Evolutionary conservation across 2,888 invertebrate species (phyloP), one percentile per base, ranked within the genome.

Genomic region (Trichacis sp.): DNA sequence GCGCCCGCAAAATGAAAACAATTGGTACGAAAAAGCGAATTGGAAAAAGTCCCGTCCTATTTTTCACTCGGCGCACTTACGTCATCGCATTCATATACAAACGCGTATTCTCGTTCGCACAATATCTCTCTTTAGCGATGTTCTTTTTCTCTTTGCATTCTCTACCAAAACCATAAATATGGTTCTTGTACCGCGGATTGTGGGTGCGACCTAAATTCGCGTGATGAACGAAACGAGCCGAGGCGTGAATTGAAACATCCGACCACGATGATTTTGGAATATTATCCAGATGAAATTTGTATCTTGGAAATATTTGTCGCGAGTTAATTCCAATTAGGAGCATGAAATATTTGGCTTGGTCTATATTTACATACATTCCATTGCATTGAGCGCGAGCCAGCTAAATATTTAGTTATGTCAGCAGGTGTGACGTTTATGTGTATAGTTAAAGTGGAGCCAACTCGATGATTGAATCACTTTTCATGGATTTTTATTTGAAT

Each of bases 51-150:
- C 54, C 42, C 53, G 49, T 47, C 24, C 24, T 49, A 43, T 53
- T 55, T 61, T 55, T 55, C 38, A 30, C 55, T 40, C 12, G 36
- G 45, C 38, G 12, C 20, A 30, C 54, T 60, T 60, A 54, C 60
- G 60, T 60, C 60, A 60, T 60, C 60, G 14, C 49, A 46, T 42
- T 45, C 20, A 51, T 20, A 24, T 18, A 51, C 24, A 17, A 17
- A 15, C 29, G 33, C 8, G 18, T 17, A 14, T 6, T 12, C 15
- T 18, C 42, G 15, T 45, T 54, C 36, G 30, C 24, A 45, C 36
- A 45, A 42, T 45, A 47, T 52, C 38, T 59, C 29, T 59, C 36
- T 47, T 36, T 14, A 36, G 46, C 58, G 40, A 52, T 59, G 24
- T 51, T 52, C 15, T 18, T 52, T 29, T 52, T 52, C 30, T 47